phyloP scores from a whole-genome alignment of 2,888 invertebrate genomes.

The Mythimna impura region DNA sequence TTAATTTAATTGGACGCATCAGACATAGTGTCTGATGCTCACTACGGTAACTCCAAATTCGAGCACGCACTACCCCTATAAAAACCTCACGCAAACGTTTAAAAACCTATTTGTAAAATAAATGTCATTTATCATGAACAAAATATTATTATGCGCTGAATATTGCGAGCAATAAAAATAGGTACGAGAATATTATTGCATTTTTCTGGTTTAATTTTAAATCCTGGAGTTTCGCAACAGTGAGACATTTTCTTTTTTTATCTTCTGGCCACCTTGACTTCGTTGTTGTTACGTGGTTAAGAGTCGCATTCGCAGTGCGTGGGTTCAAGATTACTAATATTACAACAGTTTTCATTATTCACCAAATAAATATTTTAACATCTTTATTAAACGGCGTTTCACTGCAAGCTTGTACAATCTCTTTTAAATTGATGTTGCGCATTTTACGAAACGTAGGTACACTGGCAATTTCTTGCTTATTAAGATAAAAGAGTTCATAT shows the following conservation, averaged over 20 bases:
- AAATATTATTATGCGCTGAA: no score
- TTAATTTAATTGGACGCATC: no score
- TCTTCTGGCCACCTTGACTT: slow-evolving; percentile 63
- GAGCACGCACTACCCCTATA: no score
- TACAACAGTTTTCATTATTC: slow-evolving; percentile 65
- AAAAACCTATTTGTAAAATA: no score
- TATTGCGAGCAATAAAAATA: no score
- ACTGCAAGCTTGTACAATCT: neutral
- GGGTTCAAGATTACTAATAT: slow-evolving; percentile 67
- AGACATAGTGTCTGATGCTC: no score
- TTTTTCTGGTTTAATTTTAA: neutral
- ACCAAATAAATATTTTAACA: slow-evolving; percentile 53
- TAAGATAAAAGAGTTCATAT: slow-evolving; percentile 33
- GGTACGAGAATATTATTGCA: neutral
- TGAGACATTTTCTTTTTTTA: slow-evolving; percentile 54
- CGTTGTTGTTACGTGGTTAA: slow-evolving; percentile 50
- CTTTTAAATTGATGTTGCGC: slow-evolving; percentile 17
- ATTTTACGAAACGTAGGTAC: slow-evolving; percentile 10
- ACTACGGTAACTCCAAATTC: no score
- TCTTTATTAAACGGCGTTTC: slow-evolving; percentile 44
- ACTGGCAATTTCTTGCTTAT: slow-evolving; percentile 23
- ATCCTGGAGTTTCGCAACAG: slow-evolving; percentile 43
- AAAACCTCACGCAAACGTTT: no score
- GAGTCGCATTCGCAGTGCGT: slow-evolving; percentile 56
- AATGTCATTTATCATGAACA: no score